Evolutionary conservation across 2,888 invertebrate species (phyloP), one percentile per base, ranked within the genome.

Genomic region (Calameuta pallipes): DNA sequence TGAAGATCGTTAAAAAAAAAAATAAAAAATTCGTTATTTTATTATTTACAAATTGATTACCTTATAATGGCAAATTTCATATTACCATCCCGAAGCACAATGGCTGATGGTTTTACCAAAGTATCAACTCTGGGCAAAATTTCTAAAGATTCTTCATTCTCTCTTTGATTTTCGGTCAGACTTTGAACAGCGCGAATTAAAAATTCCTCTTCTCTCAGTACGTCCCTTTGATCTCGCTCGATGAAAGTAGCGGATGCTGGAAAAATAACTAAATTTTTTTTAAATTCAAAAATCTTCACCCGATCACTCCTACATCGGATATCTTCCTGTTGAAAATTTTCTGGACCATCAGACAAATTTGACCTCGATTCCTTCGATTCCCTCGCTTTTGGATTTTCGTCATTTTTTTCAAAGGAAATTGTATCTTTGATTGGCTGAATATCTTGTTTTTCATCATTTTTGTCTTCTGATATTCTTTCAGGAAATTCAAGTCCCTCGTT

Each of bases 21-120:
- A 23, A 36, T 36, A 12, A 3, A 15, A 23, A 56, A 23, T 56
- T 1, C 0, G 2, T 56, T 23, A 15, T 23, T 23, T 56, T 9
- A 23, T 56, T 56, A 23, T 56, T 56, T 1, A 9, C 6, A 56
- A 56, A 68, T 30, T 30, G n/a, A 31, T 11, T 33, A 82, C 82
- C 82, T 82, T 70, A 83, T 78, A 11, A 83, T 82, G 3, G 82
- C 81, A 33, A 83, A 82, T 78, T 82, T 81, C 9, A 82, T 78
- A 76, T 82, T 80, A 74, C 80, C 80, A n/a, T 82, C 80, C n/a
- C 81, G 80, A n/a, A 83, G 71, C 74, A 83, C 80, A 71, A 83
- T 82, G 74, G 81, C 83, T 56, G 82, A 79, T 69, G 82, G 82
- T 80, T 82, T 81, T 33, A 70, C 6, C 73, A 75, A 73, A 79